Percentiles rank a stretch among this genome's conserved stretches.
These are phyloP conservation scores for human (Homo sapiens) DNA, from an alignment of 2,113 vertebrate species.

Conservation along the genomic window DNA sequence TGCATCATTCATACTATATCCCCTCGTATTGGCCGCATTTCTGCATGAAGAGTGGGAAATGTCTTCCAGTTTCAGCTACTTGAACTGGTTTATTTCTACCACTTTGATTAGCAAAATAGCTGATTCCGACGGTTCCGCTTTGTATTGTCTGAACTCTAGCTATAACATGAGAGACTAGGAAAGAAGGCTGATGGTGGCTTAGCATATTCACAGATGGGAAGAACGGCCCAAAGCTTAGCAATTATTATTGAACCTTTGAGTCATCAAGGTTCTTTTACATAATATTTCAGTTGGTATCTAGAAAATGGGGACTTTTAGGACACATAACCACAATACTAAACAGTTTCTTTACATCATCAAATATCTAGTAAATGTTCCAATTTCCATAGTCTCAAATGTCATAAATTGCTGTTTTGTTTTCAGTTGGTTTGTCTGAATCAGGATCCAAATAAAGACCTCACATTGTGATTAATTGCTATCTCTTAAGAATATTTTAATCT, in stretches of 20 bases:
- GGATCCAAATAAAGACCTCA: conserved; percentile 14
- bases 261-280: neutral
- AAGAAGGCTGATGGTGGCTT: neutral
- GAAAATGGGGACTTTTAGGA: neutral
- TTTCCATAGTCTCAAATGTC: conserved; percentile 6
- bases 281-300: neutral
- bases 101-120: neutral
- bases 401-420: neutral
- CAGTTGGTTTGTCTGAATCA: conserved; percentile 27
- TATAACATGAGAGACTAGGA: neutral
- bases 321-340: neutral
- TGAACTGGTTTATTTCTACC: neutral
- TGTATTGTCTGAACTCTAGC: neutral
- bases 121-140: neutral
- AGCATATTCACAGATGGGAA: neutral
- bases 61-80: neutral
- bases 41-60: neutral
- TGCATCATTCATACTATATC: neutral
- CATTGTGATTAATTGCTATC: neutral
- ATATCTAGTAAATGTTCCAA: conserved; percentile 11
- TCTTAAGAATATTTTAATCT: conserved; percentile 14
- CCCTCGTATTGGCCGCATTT: neutral
- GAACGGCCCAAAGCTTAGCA: neutral
- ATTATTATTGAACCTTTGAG: neutral
- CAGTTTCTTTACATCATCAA: neutral